Conservation (phyloP, 2,113 vertebrate species). For the Mirounga angustirostris region DNA sequence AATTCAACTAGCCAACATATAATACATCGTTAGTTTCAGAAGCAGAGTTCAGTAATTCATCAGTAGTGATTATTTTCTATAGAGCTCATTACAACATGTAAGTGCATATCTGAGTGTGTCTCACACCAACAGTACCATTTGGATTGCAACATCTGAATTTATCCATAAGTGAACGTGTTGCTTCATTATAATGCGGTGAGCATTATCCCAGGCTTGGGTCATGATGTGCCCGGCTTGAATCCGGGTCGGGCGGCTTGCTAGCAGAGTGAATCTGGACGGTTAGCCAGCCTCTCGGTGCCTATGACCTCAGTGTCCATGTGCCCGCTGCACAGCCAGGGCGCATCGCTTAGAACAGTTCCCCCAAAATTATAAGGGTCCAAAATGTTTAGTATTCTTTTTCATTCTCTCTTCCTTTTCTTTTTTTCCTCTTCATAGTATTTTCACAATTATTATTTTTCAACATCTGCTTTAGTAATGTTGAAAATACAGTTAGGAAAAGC, state of each 20-base stretch:
- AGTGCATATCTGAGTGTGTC: background rate
- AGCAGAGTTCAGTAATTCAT: background rate
- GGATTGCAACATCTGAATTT: background rate
- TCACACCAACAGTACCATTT: background rate
- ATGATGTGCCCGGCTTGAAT: background rate
- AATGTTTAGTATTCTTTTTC: background rate
- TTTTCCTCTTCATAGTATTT: background rate
- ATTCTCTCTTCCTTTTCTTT: background rate
- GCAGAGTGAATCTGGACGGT: no score
- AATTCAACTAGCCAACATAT: background rate
- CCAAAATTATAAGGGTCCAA: background rate
- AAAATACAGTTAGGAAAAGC: background rate
- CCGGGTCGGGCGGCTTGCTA: background rate
- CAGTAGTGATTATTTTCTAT: background rate
- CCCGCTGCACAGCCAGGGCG: background rate
- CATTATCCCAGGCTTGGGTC: background rate
- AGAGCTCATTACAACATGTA: background rate
- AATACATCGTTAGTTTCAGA: background rate
- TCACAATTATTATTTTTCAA: background rate
- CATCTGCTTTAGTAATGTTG: background rate
- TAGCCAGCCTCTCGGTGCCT: background rate
- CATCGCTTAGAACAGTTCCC: background rate
- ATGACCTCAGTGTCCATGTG: fast-evolving
- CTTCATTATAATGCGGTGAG: fast-evolving
- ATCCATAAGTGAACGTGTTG: no score